A percentile compares a stretch with the other conserved stretches of the same genome.
Evolutionary conservation across 2,888 invertebrate genomes (phyloP).

Genomic region (Caenorhabditis sp.): DNA sequence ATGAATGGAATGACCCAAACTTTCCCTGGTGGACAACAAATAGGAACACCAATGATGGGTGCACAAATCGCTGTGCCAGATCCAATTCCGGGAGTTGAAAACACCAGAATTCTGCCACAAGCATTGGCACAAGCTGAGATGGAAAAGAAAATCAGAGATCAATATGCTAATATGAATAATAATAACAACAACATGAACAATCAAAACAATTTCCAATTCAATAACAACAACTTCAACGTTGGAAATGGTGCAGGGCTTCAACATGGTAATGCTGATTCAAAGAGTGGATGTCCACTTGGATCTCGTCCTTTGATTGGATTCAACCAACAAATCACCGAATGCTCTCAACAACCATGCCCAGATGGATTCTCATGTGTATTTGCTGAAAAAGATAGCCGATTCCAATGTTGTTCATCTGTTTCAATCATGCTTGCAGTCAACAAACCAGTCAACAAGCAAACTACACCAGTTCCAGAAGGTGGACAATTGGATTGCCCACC

Average conservation of each 20-base stretch:
- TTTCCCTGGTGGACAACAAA: slow-evolving; percentile 44
- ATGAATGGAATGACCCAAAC: slow-evolving; percentile 48
- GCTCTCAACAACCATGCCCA: slow-evolving; percentile 57
- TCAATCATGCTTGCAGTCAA: slow-evolving; percentile 52
- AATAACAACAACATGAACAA: slow-evolving; percentile 6
- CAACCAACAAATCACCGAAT: slow-evolving; percentile 50
- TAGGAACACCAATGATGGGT: slow-evolving; percentile 19
- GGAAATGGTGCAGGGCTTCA: slow-evolving; percentile 19
- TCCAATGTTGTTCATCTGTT: slow-evolving; percentile 60
- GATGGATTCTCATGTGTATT: slow-evolving; percentile 61
- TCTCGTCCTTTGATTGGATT: slow-evolving; percentile 55
- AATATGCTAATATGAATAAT: slow-evolving; percentile 11
- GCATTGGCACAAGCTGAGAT: slow-evolving; percentile 38
- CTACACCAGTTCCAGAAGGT: slow-evolving; percentile 22
- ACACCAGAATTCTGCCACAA: slow-evolving; percentile 39
- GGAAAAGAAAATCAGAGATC: slow-evolving; percentile 32
- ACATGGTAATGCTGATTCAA: slow-evolving; percentile 16
- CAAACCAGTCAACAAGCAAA: slow-evolving; percentile 33
- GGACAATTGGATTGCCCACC: slow-evolving; percentile 53
- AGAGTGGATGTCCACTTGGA: slow-evolving; percentile 49
- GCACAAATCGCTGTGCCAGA: slow-evolving; percentile 45
- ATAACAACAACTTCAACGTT: slow-evolving; percentile 12
- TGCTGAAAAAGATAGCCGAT: slow-evolving; percentile 54
- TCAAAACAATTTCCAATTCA: too few species aligned
- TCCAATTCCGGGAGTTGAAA: slow-evolving; percentile 50